Conservation (phyloP, 2,888 invertebrate species). For the Volucella zonaria region DNA sequence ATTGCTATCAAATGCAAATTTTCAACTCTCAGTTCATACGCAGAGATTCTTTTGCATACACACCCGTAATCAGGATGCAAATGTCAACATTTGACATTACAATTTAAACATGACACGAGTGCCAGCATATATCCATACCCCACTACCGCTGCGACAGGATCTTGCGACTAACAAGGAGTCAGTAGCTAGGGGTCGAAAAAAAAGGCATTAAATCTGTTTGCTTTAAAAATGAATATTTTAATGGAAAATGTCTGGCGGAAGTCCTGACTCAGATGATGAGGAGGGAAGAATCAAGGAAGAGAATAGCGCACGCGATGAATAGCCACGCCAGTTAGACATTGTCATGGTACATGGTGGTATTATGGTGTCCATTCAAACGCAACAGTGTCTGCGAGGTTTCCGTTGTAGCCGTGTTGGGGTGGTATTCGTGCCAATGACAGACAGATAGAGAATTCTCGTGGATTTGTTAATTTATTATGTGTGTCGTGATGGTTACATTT, state of each 20-base stretch:
- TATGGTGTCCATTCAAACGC: conserved; percentile 52
- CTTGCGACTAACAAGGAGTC: conserved; percentile 1
- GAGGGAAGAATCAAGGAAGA: conserved; percentile 61
- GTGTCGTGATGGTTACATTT: conserved; percentile 52
- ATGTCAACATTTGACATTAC: conserved; percentile 68
- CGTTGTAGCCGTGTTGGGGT: conserved; percentile 12
- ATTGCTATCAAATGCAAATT: conserved; percentile 68
- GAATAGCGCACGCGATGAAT: conserved; percentile 73
- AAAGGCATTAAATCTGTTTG: conserved; percentile 55
- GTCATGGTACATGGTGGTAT: conserved; percentile 36
- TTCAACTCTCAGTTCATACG: conserved; percentile 23
- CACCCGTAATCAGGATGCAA: conserved; percentile 47
- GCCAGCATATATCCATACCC: background rate
- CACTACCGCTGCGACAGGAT: background rate
- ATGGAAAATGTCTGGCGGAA: conserved; percentile 51
- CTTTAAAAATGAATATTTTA: conserved; percentile 67
- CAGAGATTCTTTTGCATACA: background rate
- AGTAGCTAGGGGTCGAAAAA: background rate
- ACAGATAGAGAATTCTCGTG: conserved; percentile 28
- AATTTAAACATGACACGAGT: conserved; percentile 35
- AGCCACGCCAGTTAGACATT: conserved; percentile 26
- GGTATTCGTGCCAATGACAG: conserved; percentile 54
- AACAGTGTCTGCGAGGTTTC: conserved; percentile 27
- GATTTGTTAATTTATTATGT: conserved; percentile 53
- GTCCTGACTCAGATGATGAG: conserved; percentile 27